Evolutionary conservation across 2,888 invertebrate species (phyloP).

Genomic region (Zygogramma bicolorata): DNA sequence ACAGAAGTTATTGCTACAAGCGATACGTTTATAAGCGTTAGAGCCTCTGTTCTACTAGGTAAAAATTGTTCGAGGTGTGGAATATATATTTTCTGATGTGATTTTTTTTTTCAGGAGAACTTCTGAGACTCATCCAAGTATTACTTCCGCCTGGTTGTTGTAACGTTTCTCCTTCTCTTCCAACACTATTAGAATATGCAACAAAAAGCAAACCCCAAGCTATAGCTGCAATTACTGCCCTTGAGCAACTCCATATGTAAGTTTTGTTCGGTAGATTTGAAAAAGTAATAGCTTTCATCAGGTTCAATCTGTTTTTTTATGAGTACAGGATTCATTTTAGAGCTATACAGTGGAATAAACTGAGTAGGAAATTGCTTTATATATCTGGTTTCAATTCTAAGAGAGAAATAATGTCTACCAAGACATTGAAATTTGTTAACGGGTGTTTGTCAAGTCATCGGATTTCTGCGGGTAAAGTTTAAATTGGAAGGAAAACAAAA

Average conservation of each 20-base stretch:
- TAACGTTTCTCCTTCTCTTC: slow-evolving; percentile 85
- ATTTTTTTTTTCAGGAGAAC: slow-evolving; percentile 73
- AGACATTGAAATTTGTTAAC: no score
- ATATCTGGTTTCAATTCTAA: no score
- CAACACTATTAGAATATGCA: slow-evolving; percentile 84
- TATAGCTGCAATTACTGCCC: slow-evolving; percentile 83
- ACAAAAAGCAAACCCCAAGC: slow-evolving; percentile 85
- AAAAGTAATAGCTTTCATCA: not conserved
- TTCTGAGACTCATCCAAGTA: slow-evolving; percentile 87
- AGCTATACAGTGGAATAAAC: no score
- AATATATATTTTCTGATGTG: not conserved
- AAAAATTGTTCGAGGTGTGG: slow-evolving; percentile 31
- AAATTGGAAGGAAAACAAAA: no score
- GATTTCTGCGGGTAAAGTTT: no score
- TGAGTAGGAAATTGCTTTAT: no score
- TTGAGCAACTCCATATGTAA: slow-evolving; percentile 80
- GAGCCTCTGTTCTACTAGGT: slow-evolving; percentile 91
- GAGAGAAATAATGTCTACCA: no score
- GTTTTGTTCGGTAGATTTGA: slow-evolving; percentile 21
- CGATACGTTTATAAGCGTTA: slow-evolving; percentile 90
- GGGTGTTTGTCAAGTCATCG: no score
- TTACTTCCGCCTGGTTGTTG: slow-evolving; percentile 90
- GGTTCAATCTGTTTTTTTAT: no score
- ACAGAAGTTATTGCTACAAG: slow-evolving; percentile 92
- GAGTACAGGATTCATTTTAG: no score